Evolutionary conservation across 2,888 invertebrate genomes (phyloP), one percentile per base, ranked within the genome.

Genomic region (Pyrochroa serraticornis): DNA sequence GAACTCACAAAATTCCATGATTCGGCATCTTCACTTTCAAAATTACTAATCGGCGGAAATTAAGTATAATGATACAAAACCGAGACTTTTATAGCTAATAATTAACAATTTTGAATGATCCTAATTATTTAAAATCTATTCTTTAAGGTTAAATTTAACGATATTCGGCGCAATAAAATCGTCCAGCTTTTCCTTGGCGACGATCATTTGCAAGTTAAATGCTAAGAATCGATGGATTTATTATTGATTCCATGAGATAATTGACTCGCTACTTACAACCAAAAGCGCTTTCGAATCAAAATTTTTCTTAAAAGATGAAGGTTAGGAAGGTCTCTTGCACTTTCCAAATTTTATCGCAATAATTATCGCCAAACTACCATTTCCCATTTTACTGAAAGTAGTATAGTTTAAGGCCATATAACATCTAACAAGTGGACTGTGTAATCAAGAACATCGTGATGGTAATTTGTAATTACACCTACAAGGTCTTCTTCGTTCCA

Each of bases 371-470:
- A n/a, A n/a, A n/a, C n/a, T n/a, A 31, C 32, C 31, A 42, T 42
- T 42, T 42, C 42, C 42, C 10, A n/a, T 10, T 42, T 32, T 10
- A 31, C 32, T 42, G 32, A 10, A 10, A 7, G 42, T 10, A 42
- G 10, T 31, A 42, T 42, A 42, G 42, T 42, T 42, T 42, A 42
- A 42, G 42, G 42, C 22, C 42, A 42, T 42, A 42, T 30, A 42
- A 42, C 42, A 14, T 42, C 42, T 42, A 42, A 42, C 42, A 42
- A 42, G 42, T 42, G 42, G 42, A 42, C 42, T 42, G 42, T 42
- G 9, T 42, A 42, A 42, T 42, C 42, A 42, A 42, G 42, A 42
- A 42, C 42, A 42, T 42, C 42, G 42, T 42, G 42, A 42, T 42
- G 30, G 42, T 42, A 42, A 42, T 42, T 42, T 42, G 42, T 42